Evolutionary conservation across 2,797 vertebrate species (phyloP).

Genomic region (Decapterus maruadsi): DNA sequence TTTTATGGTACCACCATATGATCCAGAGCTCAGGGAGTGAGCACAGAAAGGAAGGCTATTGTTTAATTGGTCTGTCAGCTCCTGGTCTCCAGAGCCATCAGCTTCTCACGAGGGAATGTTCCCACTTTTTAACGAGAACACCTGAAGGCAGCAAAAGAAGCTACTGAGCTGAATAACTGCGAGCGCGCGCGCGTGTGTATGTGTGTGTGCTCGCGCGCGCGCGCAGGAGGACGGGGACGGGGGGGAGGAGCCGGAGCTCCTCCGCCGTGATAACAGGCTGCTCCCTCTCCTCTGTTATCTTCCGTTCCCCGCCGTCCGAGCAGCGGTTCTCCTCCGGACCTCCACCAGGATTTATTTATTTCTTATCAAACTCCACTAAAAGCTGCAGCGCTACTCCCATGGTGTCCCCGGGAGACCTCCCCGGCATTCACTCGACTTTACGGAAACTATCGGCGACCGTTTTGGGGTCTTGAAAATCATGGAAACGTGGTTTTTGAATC

Average conservation of each 20-base stretch:
- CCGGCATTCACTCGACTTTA: conserved; percentile 63
- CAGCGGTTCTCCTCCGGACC: conserved; percentile 57
- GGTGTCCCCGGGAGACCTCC: conserved; percentile 77
- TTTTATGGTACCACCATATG: not conserved
- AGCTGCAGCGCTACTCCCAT: conserved; percentile 71
- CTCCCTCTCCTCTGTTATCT: conserved; percentile 69
- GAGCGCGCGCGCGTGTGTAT: not conserved
- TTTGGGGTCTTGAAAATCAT: conserved; percentile 75
- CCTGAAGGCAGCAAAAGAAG: conserved; percentile 40
- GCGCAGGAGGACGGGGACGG: conserved; percentile 17
- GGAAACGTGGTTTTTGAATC: conserved; percentile 82
- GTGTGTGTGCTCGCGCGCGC: conserved; percentile 14
- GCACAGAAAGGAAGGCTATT: no score
- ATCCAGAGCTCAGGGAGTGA: not conserved
- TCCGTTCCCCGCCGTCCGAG: conserved; percentile 69
- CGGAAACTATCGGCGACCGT: conserved; percentile 68
- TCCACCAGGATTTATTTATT: conserved; percentile 55
- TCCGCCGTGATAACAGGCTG: conserved; percentile 79
- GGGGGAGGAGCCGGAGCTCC: conserved; percentile 80
- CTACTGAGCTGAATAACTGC: conserved; percentile 21
- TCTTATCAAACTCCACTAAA: conserved; percentile 33
- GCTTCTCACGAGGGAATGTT: no score
- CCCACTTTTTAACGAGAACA: conserved; percentile 27
- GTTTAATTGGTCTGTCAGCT: not conserved
- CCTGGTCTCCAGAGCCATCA: not conserved